Conservation (phyloP, 2,797 vertebrate species). For the Cossypha dichroa region DNA sequence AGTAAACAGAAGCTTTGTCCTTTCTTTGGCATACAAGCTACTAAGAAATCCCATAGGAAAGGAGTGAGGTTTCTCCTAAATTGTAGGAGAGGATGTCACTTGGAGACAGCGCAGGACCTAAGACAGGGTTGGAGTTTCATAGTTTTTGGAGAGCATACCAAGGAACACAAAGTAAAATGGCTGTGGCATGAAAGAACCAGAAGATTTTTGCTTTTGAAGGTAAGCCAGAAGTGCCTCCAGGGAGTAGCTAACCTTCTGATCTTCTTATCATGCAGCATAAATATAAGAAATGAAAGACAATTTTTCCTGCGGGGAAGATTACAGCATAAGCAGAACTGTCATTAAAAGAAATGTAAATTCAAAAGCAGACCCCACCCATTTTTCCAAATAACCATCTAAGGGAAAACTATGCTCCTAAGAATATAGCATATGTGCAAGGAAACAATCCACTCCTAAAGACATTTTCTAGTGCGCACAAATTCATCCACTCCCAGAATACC, state of each 20-base stretch:
- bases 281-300: slow-evolving; percentile 13
- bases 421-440: background rate
- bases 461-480: background rate
- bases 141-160: background rate
- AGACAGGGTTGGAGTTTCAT: background rate
- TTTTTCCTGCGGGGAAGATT: slow-evolving; percentile 9
- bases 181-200: background rate
- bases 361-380: background rate
- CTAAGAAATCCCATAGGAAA: background rate
- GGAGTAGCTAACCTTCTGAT: slow-evolving; percentile 44
- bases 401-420: background rate
- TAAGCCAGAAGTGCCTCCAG: slow-evolving; percentile 43
- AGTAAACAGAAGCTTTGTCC: background rate
- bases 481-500: background rate
- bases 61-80: background rate
- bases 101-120: background rate
- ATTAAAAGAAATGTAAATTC: background rate
- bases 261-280: slow-evolving; percentile 17
- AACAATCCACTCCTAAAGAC: background rate
- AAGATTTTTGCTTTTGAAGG: background rate
- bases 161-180: background rate
- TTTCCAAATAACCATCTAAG: background rate
- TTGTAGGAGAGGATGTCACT: background rate
- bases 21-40: background rate
- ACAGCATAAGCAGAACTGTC: background rate